phyloP scores from a whole-genome alignment of 2,888 invertebrate species.

The Andrena fulva region DNA sequence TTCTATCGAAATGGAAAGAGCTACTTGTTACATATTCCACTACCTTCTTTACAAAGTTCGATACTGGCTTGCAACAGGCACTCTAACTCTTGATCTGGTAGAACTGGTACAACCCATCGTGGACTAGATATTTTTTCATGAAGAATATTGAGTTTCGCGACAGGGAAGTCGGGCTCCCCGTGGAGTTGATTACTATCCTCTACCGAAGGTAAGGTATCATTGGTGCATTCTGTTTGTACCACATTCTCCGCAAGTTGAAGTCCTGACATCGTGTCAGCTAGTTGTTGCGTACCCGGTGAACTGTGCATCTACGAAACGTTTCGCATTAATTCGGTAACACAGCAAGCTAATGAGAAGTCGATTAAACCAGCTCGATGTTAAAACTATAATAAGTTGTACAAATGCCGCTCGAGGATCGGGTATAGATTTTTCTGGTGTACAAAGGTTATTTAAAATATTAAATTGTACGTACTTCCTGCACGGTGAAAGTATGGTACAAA shows the following conservation, averaged over 20 bases:
- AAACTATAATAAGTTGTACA: background rate
- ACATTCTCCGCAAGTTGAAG: constrained; percentile 82
- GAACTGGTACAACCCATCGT: constrained; percentile 98
- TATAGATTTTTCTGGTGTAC: background rate
- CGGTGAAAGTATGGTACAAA: no score
- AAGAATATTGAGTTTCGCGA: constrained; percentile 93
- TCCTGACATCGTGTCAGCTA: constrained; percentile 81
- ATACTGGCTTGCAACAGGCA: constrained; percentile 95
- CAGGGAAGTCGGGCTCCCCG: constrained; percentile 92
- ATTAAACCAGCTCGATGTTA: background rate
- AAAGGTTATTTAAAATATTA: no score
- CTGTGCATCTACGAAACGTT: constrained; percentile 79
- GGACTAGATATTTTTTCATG: constrained; percentile 98
- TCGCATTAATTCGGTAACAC: background rate
- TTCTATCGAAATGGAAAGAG: background rate
- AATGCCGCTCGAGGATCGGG: background rate
- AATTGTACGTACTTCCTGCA: no score
- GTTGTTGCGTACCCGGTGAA: constrained; percentile 82
- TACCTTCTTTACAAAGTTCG: constrained; percentile 93
- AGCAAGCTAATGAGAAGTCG: background rate
- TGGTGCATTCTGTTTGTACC: constrained; percentile 79
- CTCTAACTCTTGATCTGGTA: constrained; percentile 98
- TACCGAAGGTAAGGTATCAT: constrained; percentile 76
- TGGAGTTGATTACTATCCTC: constrained; percentile 83
- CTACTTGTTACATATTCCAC: constrained; percentile 10